Percentiles rank a stretch among this genome's conserved stretches.
Evolutionary conservation across 2,797 vertebrate genomes (phyloP).

Genomic region (Heteromormyrus szaboi): DNA sequence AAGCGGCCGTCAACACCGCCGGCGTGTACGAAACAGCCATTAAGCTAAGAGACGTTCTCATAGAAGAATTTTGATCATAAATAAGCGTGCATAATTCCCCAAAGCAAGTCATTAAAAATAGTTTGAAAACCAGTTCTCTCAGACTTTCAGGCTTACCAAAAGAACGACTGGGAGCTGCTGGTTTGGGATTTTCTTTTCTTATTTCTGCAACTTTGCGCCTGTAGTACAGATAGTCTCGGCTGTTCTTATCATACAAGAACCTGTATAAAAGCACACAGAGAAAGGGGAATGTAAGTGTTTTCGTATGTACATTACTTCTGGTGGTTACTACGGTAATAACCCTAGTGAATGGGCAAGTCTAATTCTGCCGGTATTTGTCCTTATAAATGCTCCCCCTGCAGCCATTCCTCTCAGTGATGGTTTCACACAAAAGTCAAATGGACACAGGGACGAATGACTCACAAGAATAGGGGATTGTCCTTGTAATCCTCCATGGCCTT

Average conservation of each 20-base stretch:
- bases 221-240: constrained; percentile 90
- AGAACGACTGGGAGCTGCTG: constrained; percentile 43
- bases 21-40: neutral
- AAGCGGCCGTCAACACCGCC: neutral
- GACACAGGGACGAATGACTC: constrained; percentile 44
- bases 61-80: neutral
- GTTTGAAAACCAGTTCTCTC: neutral
- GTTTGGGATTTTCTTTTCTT: constrained; percentile 60
- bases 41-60: neutral
- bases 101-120: neutral
- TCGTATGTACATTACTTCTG: neutral
- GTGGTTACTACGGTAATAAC: neutral
- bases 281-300: neutral
- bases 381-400: neutral
- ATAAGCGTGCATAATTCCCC: neutral
- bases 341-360: neutral
- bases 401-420: neutral
- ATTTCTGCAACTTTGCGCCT: constrained; percentile 84
- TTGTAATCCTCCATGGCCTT: constrained; percentile 89
- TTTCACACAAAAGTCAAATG: neutral
- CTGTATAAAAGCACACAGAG: constrained; percentile 46
- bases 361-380: neutral
- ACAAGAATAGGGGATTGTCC: constrained; percentile 88
- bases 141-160: constrained; percentile 57
- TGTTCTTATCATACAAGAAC: constrained; percentile 90